Evolutionary conservation across 2,888 invertebrate species (phyloP), one percentile per base, ranked within the genome.

Genomic region (Hydropsyche betteni): DNA sequence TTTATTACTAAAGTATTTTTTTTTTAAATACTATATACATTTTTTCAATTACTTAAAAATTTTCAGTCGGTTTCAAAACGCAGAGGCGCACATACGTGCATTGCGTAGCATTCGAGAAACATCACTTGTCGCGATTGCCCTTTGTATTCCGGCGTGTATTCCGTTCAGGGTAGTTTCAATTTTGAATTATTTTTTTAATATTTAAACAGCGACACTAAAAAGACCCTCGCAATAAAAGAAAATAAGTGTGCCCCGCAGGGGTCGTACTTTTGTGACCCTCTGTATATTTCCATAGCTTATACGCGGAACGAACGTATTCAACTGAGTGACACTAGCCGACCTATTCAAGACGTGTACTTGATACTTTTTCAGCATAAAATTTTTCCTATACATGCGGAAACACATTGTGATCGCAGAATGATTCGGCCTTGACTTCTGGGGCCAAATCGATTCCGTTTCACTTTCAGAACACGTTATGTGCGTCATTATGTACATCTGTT

Each of bases 111-210:
- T 10, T 44, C 6, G 44, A 44, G 24, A 24, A 2, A n/a, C n/a
- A 24, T 24, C 24, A 24, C 24, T 24, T 10, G 36, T 36, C 36
- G 64, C 64, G 64, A 64, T 64, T 36, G 34, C 36, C 64, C 36
- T 36, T 34, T 64, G 36, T 64, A 36, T 64, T 64, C 64, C 33
- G 24, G n/a, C 33, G 72, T 61, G 70, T 72, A n/a, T 58, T 34
- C 34, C 72, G 55, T 50, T 58, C 58, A 44, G 16, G 33, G 51
- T 53, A 70, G 52, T 70, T 70, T 70, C 70, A 70, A 75, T 72
- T 75, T 75, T 70, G 61, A 75, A 75, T 70, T 72, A 64, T 71
- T 61, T 61, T 53, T 64, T 75, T 71, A 75, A 75, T 75, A 75
- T 75, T 75, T 71, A 75, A 75, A 52, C 33, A 52, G 68, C 24